Percentiles rank a stretch among this genome's conserved stretches.
phyloP scores from a whole-genome alignment of 2,113 vertebrate species.

The Stictonetta naevosa region DNA sequence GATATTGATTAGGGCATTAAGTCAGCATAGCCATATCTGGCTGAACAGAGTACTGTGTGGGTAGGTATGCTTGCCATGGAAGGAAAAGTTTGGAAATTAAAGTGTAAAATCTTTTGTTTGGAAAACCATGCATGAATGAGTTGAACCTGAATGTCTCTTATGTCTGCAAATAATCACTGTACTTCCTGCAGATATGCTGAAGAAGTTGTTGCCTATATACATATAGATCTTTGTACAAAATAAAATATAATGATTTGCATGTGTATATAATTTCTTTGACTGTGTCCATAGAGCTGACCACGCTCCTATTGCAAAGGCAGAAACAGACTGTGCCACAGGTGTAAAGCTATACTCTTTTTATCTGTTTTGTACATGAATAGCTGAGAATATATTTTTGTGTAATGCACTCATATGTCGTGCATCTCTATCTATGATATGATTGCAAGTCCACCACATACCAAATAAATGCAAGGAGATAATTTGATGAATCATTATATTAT shows the following conservation, averaged over 20 bases:
- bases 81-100: not conserved
- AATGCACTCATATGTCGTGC: not conserved
- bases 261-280: not conserved
- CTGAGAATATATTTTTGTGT: not conserved
- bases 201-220: not conserved
- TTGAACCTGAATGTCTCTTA: not conserved
- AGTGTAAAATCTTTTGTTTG: not conserved
- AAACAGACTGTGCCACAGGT: not conserved
- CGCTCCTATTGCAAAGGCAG: not conserved
- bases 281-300: not conserved
- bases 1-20: not conserved
- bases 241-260: not conserved
- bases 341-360: not conserved
- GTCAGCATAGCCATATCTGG: not conserved
- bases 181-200: not conserved
- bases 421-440: not conserved
- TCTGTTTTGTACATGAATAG: not conserved
- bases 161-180: not conserved
- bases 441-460: not conserved
- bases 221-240: not conserved
- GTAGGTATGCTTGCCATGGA: not conserved
- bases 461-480: not conserved
- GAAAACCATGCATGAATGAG: not conserved
- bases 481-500: not conserved
- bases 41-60: accelerated